phyloP scores from a whole-genome alignment of 2,888 invertebrate species.

The Drosophila tanythrix region DNA sequence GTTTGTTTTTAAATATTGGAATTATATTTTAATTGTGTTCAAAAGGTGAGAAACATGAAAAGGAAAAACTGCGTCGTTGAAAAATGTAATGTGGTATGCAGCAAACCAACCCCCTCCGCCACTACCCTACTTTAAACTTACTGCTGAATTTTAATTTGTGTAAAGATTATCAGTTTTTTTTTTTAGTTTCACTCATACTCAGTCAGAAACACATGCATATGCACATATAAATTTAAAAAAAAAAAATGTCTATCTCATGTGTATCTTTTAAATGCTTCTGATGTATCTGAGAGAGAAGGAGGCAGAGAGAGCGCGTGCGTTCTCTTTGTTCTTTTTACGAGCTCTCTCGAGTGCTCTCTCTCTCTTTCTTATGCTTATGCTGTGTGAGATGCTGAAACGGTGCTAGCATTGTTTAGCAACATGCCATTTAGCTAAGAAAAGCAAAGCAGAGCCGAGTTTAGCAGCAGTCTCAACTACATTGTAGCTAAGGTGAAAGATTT shows the following conservation, averaged over 20 bases:
- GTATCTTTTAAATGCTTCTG: slow-evolving; percentile 62
- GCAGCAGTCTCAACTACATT: not conserved
- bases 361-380: slow-evolving; percentile 6
- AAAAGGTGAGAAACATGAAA: slow-evolving; percentile 9
- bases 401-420: not conserved
- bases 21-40: not conserved
- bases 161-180: slow-evolving; percentile 24
- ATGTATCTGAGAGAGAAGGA: slow-evolving; percentile 38
- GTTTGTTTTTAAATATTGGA: not conserved
- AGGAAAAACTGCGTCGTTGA: slow-evolving; percentile 35
- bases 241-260: slow-evolving; percentile 25
- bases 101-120: slow-evolving; percentile 1
- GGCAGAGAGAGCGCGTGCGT: slow-evolving; percentile 65
- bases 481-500: slow-evolving; percentile 4
- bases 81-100: slow-evolving; percentile 18
- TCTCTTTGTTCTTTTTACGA: slow-evolving; percentile 20
- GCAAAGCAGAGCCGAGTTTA: not conserved
- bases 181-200: slow-evolving; percentile 1
- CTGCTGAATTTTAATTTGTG: slow-evolving; percentile 11
- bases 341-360: slow-evolving; percentile 7
- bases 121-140: not conserved
- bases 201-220: slow-evolving; percentile 5
- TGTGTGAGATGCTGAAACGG: not conserved
- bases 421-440: not conserved
- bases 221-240: slow-evolving; percentile 23